phyloP scores from a whole-genome alignment of 1,140 invertebrate species.

The Grapholita molesta region DNA sequence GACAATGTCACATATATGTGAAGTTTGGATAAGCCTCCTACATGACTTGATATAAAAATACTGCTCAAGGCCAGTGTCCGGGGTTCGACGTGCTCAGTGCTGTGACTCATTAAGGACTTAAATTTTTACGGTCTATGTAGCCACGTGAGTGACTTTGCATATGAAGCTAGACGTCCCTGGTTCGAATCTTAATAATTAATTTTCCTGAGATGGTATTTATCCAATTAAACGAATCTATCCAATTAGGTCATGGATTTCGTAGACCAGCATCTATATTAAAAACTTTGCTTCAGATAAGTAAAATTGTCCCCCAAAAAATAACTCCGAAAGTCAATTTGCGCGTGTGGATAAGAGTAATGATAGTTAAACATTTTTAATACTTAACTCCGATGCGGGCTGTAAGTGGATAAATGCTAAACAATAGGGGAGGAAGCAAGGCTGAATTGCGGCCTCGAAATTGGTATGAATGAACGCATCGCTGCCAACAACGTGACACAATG shows the following conservation, averaged over 20 bases:
- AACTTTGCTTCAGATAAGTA: too few relatives aligned
- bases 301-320: not conserved
- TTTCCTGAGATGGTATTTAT: too few relatives aligned
- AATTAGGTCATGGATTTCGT: too few relatives aligned
- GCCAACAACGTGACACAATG: constrained; percentile 24
- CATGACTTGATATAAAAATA: not conserved
- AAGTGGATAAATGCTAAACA: constrained; percentile 22
- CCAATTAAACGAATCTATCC: too few relatives aligned
- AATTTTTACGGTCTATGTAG: too few relatives aligned
- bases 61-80: not conserved
- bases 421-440: constrained; percentile 36
- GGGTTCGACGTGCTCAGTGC: not conserved
- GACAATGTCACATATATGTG: too few relatives aligned
- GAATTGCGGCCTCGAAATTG: constrained; percentile 39
- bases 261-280: too few relatives aligned
- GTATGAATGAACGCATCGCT: constrained; percentile 37
- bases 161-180: too few relatives aligned
- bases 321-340: not conserved
- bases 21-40: not conserved
- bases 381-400: constrained; percentile 18
- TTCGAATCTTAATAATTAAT: too few relatives aligned
- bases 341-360: not conserved
- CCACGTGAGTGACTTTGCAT: too few relatives aligned
- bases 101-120: not conserved
- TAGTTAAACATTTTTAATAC: not conserved